Percentiles rank a stretch among this genome's conserved stretches.
Evolutionary conservation across 2,888 invertebrate species (phyloP).

Genomic region (Aphodius granarius): DNA sequence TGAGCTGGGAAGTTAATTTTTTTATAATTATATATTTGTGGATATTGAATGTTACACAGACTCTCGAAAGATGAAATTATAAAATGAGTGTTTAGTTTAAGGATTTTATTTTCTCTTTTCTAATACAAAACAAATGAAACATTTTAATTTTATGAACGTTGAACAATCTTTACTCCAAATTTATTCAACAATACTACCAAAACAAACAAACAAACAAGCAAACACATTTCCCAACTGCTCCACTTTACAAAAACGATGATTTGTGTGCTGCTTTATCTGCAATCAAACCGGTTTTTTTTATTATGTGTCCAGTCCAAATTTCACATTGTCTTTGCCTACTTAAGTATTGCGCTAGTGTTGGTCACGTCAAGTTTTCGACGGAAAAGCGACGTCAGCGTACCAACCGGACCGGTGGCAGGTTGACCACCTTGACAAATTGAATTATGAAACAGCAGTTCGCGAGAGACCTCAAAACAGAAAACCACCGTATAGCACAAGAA

Average conservation of each 20-base stretch:
- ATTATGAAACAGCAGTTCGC: conserved; percentile 17
- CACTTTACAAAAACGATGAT: not conserved
- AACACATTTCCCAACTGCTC: not conserved
- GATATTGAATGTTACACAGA: not conserved
- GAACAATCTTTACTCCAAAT: not conserved
- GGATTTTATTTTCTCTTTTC: too few species aligned
- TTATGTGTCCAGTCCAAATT: not conserved
- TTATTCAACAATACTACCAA: not conserved
- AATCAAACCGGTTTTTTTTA: not conserved
- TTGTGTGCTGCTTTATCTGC: not conserved
- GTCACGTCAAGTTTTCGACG: not conserved
- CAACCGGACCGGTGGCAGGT: conserved; percentile 8
- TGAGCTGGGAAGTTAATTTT: conserved; percentile 2
- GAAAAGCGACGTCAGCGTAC: not conserved
- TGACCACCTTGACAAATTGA: conserved; percentile 22
- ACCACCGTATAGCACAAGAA: conserved; percentile 6
- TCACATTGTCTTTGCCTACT: not conserved
- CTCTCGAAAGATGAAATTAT: too few species aligned
- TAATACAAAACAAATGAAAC: too few species aligned
- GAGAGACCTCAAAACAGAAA: conserved; percentile 14
- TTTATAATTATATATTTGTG: conserved; percentile 8
- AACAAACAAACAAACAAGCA: not conserved
- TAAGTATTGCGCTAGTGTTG: not conserved
- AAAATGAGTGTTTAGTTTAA: too few species aligned
- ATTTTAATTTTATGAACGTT: not conserved